Conservation (phyloP, 1,140 invertebrate species). For the Drosophila sp. region DNA sequence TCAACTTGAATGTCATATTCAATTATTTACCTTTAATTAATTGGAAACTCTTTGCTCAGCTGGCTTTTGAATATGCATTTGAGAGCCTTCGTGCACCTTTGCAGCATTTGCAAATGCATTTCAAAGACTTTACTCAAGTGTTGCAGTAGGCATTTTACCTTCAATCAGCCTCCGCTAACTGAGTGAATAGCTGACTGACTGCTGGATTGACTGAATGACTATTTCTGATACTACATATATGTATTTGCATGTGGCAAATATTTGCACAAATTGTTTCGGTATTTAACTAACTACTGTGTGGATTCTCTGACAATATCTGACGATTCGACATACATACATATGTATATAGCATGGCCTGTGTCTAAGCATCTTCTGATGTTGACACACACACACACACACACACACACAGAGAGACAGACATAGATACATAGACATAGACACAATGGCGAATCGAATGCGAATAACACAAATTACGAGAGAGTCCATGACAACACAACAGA, state of each 20-base stretch:
- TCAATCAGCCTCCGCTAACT: slow-evolving; percentile 16
- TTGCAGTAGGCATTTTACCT: slow-evolving; percentile 11
- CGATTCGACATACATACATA: not conserved
- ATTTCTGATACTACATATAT: slow-evolving; percentile 42
- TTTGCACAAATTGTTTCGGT: slow-evolving; percentile 56
- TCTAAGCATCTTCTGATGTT: slow-evolving; percentile 29
- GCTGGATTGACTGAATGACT: slow-evolving; percentile 4
- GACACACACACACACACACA: slow-evolving; percentile 19
- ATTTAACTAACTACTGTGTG: slow-evolving; percentile 65
- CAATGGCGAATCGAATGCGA: slow-evolving; percentile 36
- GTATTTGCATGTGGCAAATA: slow-evolving; percentile 62
- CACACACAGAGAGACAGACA: not conserved
- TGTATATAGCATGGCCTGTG: slow-evolving; percentile 12
- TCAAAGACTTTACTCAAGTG: slow-evolving; percentile 47
- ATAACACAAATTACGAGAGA: slow-evolving; percentile 29
- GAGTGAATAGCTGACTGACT: not conserved
- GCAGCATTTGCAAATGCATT: slow-evolving; percentile 19
- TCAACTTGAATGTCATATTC: slow-evolving; percentile 1
- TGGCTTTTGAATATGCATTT: not conserved
- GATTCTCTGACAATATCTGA: slow-evolving; percentile 35
- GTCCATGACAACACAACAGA: slow-evolving; percentile 29
- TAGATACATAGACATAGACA: not conserved
- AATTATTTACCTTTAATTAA: slow-evolving; percentile 13
- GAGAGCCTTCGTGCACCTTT: slow-evolving; percentile 14
- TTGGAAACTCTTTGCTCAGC: slow-evolving; percentile 26